Conservation (phyloP, 2,797 vertebrate genomes). For the Alcedo atthis region DNA sequence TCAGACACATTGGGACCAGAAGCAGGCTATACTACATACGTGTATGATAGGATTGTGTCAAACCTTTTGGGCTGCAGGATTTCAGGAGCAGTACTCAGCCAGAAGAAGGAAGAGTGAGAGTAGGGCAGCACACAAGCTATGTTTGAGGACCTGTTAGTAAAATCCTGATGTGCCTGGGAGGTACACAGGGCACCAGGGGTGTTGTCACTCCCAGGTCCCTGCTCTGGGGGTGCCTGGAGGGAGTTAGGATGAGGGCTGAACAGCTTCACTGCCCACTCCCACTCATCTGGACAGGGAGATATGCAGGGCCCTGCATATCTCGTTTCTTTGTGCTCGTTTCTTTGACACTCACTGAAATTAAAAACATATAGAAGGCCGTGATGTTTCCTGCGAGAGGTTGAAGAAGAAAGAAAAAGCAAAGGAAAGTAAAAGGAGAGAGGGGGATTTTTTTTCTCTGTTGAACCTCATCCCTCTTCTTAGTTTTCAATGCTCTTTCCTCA, state of each 20-base stretch:
- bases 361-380: not conserved
- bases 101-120: not conserved
- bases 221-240: too few relatives aligned
- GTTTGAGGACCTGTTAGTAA: not conserved
- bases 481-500: not conserved
- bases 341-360: not conserved
- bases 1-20: not conserved
- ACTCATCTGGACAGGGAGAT: not conserved
- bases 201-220: not conserved
- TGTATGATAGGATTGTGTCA: not conserved
- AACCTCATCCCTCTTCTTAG: not conserved
- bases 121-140: not conserved
- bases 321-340: not conserved
- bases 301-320: not conserved
- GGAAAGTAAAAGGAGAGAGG: not conserved
- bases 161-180: not conserved
- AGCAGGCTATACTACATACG: not conserved
- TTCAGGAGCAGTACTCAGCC: not conserved
- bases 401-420: not conserved
- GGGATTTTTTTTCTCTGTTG: not conserved
- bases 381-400: rapidly evolving
- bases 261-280: not conserved
- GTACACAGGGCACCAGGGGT: rapidly evolving
- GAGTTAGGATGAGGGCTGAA: not conserved
- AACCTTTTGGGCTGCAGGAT: not conserved